Percentiles rank a stretch among this genome's conserved stretches.
Evolutionary conservation across 2,888 invertebrate genomes (phyloP).

Genomic region (Abscondita cerata): DNA sequence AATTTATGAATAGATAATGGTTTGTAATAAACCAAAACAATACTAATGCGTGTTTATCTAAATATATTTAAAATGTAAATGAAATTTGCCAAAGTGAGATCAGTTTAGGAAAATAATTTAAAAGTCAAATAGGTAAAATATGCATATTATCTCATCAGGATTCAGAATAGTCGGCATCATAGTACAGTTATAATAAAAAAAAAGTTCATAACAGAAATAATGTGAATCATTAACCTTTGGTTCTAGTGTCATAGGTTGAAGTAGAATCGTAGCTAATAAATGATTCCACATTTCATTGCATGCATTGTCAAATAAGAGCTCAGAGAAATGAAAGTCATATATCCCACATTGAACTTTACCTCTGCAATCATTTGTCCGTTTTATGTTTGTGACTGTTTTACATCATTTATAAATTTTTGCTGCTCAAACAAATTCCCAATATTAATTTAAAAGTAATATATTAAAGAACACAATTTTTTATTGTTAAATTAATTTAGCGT

Average conservation of each 20-base stretch:
- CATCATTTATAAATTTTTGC: slow-evolving; percentile 30
- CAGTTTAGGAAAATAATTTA: slow-evolving; percentile 33
- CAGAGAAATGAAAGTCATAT: slow-evolving; percentile 48
- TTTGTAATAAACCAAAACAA: slow-evolving; percentile 18
- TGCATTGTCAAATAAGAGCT: slow-evolving; percentile 44
- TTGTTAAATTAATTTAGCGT: too few species aligned
- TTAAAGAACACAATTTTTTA: too few species aligned
- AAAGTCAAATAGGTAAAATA: slow-evolving; percentile 33
- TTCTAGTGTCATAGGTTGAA: slow-evolving; percentile 31
- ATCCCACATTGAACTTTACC: slow-evolving; percentile 47
- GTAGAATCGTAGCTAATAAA: slow-evolving; percentile 37
- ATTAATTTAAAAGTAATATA: neutral
- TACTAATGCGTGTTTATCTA: slow-evolving; percentile 29
- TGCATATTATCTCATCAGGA: slow-evolving; percentile 29
- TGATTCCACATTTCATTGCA: slow-evolving; percentile 41
- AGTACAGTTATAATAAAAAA: slow-evolving; percentile 27
- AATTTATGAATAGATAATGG: slow-evolving; percentile 22
- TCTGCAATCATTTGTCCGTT: slow-evolving; percentile 41
- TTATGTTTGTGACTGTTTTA: slow-evolving; percentile 34
- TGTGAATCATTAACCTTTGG: slow-evolving; percentile 32
- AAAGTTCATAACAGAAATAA: slow-evolving; percentile 33
- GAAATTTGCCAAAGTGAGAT: slow-evolving; percentile 29
- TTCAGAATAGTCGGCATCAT: slow-evolving; percentile 24
- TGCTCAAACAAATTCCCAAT: neutral
- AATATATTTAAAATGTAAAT: slow-evolving; percentile 35